Conservation (phyloP, 2,888 invertebrate genomes). For the Cristatella mucedo region DNA sequence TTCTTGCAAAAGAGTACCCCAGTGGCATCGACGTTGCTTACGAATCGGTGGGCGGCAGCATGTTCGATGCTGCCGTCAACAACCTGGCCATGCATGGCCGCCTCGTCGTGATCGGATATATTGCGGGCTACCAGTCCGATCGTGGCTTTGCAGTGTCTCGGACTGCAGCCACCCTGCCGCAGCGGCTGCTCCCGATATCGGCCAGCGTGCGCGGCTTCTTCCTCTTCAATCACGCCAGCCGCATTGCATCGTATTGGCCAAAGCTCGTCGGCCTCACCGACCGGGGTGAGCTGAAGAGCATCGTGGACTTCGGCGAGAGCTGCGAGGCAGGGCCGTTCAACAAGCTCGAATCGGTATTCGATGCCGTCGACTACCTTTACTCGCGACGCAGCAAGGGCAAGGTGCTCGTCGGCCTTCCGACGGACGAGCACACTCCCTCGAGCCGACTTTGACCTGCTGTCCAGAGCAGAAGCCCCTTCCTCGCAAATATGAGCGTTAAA, state of each 20-base stretch:
- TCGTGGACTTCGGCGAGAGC: slow-evolving; percentile 21
- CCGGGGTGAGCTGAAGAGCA: slow-evolving; percentile 20
- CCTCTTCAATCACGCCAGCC: too few species aligned
- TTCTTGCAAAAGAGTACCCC: slow-evolving; percentile 29
- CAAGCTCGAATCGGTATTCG: slow-evolving; percentile 21
- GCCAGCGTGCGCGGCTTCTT: slow-evolving; percentile 29
- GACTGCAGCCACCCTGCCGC: slow-evolving; percentile 18
- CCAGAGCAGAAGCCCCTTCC: too few species aligned
- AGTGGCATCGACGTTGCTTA: slow-evolving; percentile 31
- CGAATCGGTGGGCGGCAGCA: slow-evolving; percentile 30
- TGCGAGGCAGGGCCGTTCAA: slow-evolving; percentile 19
- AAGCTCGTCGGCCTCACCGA: too few species aligned
- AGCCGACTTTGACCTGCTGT: too few species aligned
- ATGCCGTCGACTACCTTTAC: slow-evolving; percentile 31
- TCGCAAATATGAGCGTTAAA: too few species aligned
- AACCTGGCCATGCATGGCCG: slow-evolving; percentile 30
- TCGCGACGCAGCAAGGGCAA: slow-evolving; percentile 26
- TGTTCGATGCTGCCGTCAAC: slow-evolving; percentile 27
- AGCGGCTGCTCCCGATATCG: slow-evolving; percentile 23
- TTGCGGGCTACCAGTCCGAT: slow-evolving; percentile 26
- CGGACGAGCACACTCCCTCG: too few species aligned
- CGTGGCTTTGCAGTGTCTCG: slow-evolving; percentile 18
- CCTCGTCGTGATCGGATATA: slow-evolving; percentile 31
- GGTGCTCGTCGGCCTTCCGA: slow-evolving; percentile 27
- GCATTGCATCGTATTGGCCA: too few species aligned